Percentiles rank a stretch among this genome's conserved stretches.
phyloP scores from a whole-genome alignment of 1,140 invertebrate genomes.

The Leptinotarsa texana region DNA sequence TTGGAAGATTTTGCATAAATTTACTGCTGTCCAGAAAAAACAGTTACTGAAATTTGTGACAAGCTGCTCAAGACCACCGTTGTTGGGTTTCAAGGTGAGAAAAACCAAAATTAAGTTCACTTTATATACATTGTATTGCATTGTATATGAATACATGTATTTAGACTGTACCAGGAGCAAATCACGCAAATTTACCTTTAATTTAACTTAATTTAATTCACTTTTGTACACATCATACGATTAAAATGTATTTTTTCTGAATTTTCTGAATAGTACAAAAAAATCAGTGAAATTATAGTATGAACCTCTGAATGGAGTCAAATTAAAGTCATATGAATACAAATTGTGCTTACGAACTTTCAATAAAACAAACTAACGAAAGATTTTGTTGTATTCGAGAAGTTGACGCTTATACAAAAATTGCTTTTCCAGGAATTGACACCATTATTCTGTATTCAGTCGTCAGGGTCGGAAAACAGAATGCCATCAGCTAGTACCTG shows the following conservation, averaged over 20 bases:
- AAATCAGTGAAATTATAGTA: no score
- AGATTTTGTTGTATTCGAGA: not conserved
- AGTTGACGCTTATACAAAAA: not conserved
- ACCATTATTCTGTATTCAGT: conserved; percentile 93
- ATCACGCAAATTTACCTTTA: no score
- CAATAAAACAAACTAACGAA: not conserved
- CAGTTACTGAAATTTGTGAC: conserved; percentile 96
- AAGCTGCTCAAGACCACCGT: conserved; percentile 92
- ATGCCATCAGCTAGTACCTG: conserved; percentile 96
- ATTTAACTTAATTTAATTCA: no score
- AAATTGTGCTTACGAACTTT: not conserved
- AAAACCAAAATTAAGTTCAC: no score
- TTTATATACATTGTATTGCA: no score
- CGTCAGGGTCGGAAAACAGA: conserved; percentile 82
- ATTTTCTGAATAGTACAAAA: no score
- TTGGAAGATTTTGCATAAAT: conserved; percentile 84
- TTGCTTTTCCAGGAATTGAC: conserved; percentile 76
- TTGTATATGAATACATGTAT: no score
- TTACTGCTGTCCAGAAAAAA: conserved; percentile 82
- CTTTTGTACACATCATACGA: no score
- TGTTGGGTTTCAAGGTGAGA: conserved; percentile 92
- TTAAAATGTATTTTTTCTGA: no score
- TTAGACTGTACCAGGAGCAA: no score
- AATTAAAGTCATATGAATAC: no score
- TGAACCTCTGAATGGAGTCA: no score